Base-by-base conservation (phyloP, 2,797 vertebrate genomes). In the Gouania willdenowi region DNA sequence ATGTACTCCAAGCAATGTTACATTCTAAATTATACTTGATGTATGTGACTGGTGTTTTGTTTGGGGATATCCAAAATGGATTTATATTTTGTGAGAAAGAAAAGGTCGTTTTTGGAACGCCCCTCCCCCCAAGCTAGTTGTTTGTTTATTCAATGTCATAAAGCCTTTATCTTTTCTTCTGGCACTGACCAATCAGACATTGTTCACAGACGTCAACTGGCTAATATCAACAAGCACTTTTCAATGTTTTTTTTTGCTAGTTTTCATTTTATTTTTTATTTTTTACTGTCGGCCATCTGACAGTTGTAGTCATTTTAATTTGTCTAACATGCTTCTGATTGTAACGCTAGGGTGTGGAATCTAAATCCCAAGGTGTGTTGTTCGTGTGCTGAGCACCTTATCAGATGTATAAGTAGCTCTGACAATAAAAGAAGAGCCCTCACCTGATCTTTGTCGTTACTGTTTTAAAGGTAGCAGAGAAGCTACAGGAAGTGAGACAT, bases 371-470 rank as follows among this genome's bases (percentile, higher is more conserved):
- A 75, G 39, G 41, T 24, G 26, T 53, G 33, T 64, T 49, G 29
- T 35, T 59, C 69, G 63, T 81, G 76, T 79, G 59, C 50, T 77
- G 68, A 59, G 44, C 48, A 71, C 42, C 44, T 39, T 39, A 33
- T 19, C 31, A 64, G 70, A 84, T n/a, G n/a, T n/a, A n/a, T n/a
- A n/a, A n/a, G 80, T 42, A 73, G 61, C 77, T 68, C 69, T 72
- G 64, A 71, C 61, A 81, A 83, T 86, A 87, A 88, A 82, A 71
- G 42, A 77, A 38, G 45, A 75, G 50, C 81, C 76, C 73, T 18
- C 51, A 45, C 12, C 33, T 22, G 40, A 37, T 20, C 4, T 31
- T n/a, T 32, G 15, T 6, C 19, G 2, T 27, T 2, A 1, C 1
- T 13, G 10, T 17, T 18, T 60, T 10, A 10, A 10, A 10, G 10